Conservation (phyloP, 2,888 invertebrate genomes). For the Blomia tropicalis region DNA sequence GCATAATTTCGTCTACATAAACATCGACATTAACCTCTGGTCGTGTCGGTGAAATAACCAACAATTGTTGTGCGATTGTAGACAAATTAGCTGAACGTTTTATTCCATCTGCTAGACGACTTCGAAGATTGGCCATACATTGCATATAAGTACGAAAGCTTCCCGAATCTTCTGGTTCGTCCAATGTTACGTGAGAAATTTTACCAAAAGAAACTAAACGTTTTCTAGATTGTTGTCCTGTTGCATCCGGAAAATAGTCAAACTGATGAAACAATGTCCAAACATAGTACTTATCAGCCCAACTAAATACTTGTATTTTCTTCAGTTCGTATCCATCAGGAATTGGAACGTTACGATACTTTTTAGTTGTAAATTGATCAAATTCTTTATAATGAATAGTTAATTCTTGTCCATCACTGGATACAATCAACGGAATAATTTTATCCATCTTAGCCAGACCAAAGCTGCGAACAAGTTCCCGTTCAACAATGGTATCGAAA, state of each 20-base stretch:
- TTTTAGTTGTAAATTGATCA: neutral
- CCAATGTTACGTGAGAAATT: neutral
- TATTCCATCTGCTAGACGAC: neutral
- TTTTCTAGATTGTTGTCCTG: too few relatives aligned
- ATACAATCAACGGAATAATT: neutral
- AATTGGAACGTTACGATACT: neutral
- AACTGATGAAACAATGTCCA: slow-evolving; percentile 10
- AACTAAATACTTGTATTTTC: neutral
- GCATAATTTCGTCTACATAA: neutral
- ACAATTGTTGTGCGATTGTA: neutral
- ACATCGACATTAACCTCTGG: neutral
- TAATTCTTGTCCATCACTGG: neutral
- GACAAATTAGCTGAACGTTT: neutral
- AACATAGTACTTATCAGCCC: neutral
- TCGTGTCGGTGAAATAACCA: neutral
- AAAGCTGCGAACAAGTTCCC: neutral
- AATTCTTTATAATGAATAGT: neutral
- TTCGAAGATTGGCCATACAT: neutral
- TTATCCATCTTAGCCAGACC: neutral
- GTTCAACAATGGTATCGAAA: neutral
- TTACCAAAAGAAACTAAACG: neutral
- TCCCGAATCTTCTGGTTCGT: neutral
- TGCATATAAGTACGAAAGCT: neutral
- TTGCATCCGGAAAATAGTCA: too few relatives aligned
- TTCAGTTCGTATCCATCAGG: neutral